Percentiles rank a stretch among this genome's conserved stretches.
Evolutionary conservation across 2,888 invertebrate genomes (phyloP).

Genomic region (Augiades crinisus): DNA sequence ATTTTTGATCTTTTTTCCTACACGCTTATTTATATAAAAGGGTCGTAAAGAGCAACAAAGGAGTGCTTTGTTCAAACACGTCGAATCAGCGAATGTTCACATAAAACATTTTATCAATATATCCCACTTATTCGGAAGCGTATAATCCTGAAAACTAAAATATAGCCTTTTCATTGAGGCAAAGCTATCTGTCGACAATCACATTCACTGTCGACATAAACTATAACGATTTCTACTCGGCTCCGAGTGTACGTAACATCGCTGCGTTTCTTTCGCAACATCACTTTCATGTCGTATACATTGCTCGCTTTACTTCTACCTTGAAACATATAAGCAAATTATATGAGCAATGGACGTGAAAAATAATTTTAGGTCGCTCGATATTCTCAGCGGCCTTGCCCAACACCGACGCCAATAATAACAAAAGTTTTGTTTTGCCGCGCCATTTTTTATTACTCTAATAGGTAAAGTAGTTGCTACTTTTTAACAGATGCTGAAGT

Average conservation of each 20-base stretch:
- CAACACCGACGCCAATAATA: conserved; percentile 39
- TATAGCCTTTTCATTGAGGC: conserved; percentile 50
- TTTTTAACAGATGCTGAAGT: conserved; percentile 31
- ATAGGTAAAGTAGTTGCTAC: conserved; percentile 31
- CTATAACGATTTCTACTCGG: conserved; percentile 51
- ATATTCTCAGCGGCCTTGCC: conserved; percentile 44
- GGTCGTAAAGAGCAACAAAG: no score
- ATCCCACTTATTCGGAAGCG: background rate
- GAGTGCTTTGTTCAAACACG: no score
- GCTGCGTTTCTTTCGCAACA: conserved; percentile 21
- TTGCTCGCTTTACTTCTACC: conserved; percentile 1
- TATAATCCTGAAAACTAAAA: conserved; percentile 27
- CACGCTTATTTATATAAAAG: no score
- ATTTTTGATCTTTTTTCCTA: no score
- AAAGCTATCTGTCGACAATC: conserved; percentile 54
- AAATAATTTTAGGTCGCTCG: conserved; percentile 29
- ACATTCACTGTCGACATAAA: conserved; percentile 51
- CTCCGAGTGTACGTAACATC: conserved; percentile 32
- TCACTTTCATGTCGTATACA: conserved; percentile 6
- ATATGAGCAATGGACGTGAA: conserved; percentile 27
- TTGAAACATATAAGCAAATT: background rate
- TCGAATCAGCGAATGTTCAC: no score
- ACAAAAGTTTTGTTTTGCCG: conserved; percentile 55
- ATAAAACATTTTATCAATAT: no score
- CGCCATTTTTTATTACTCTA: conserved; percentile 42